These are phyloP conservation scores for Tichodroma muraria DNA, from an alignment of 2,113 vertebrate genomes.

Conservation along the genomic window DNA sequence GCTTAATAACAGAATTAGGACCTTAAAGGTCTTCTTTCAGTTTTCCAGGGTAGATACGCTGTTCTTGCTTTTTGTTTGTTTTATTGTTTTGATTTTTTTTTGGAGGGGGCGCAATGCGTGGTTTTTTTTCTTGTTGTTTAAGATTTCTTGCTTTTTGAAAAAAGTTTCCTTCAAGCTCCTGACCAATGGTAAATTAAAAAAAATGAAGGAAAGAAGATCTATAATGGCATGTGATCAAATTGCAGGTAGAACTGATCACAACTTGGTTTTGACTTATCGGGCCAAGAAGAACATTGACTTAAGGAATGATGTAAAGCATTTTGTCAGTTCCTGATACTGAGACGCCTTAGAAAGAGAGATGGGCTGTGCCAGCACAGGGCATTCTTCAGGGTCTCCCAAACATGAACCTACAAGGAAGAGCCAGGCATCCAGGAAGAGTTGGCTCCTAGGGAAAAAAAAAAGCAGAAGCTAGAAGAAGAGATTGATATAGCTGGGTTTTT, in stretches of 20 bases:
- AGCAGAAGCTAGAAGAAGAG: not conserved
- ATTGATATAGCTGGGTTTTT: not conserved
- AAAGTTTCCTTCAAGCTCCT: not conserved
- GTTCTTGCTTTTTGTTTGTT: not conserved
- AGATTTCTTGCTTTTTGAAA: not conserved
- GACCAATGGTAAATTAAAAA: not conserved
- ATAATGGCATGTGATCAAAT: not conserved
- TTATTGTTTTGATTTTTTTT: not conserved
- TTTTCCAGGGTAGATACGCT: not conserved
- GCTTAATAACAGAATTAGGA: not conserved
- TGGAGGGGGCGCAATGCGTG: too few relatives aligned
- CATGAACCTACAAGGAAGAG: not conserved
- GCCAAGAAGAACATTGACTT: not conserved
- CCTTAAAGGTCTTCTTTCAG: not conserved
- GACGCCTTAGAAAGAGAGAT: not conserved
- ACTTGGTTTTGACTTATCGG: not conserved
- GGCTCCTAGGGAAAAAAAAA: not conserved
- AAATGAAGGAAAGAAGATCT: not conserved
- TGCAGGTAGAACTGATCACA: not conserved
- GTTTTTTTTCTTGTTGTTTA: rapidly evolving
- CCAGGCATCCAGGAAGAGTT: not conserved
- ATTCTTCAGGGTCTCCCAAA: not conserved
- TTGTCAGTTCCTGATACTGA: not conserved
- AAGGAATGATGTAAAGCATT: not conserved
- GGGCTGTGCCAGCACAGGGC: not conserved